Percentiles rank a stretch among this genome's conserved stretches.
Evolutionary conservation across 1,140 invertebrate species (phyloP).

Genomic region (Homalodisca vitripennis): DNA sequence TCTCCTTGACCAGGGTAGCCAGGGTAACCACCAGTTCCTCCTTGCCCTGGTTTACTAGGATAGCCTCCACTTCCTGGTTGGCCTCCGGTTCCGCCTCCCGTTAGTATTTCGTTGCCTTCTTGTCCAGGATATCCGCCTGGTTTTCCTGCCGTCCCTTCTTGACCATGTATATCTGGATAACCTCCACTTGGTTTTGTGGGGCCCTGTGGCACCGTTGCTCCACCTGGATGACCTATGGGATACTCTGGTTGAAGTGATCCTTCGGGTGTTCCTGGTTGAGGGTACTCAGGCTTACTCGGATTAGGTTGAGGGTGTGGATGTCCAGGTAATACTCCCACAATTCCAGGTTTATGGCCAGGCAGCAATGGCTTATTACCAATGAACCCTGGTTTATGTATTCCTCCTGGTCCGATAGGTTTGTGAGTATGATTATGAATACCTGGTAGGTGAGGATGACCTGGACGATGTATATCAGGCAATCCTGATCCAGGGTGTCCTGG

Average conservation of each 20-base stretch:
- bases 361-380: not conserved
- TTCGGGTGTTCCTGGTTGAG: slow-evolving; percentile 36
- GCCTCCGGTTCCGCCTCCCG: slow-evolving; percentile 36
- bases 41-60: slow-evolving; percentile 28
- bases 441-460: not conserved
- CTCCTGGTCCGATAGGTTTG: not conserved
- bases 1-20: slow-evolving; percentile 35
- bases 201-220: too few species aligned
- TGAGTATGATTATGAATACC: slow-evolving; percentile 15
- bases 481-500: not conserved
- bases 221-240: not conserved
- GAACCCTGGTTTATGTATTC: too few species aligned
- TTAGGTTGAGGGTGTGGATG: not conserved
- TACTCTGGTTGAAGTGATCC: not conserved
- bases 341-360: not conserved
- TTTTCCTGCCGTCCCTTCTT: slow-evolving; percentile 37
- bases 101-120: slow-evolving; percentile 27
- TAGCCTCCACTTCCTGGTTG: slow-evolving; percentile 32
- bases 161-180: slow-evolving; percentile 37
- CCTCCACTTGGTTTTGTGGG: too few species aligned
- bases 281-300: not conserved
- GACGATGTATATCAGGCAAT: slow-evolving; percentile 13
- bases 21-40: slow-evolving; percentile 38
- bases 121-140: slow-evolving; percentile 34
- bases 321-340: not conserved